These are phyloP conservation scores for Chirona hameri DNA, from an alignment of 2,888 invertebrate species.

Conservation along the genomic window DNA sequence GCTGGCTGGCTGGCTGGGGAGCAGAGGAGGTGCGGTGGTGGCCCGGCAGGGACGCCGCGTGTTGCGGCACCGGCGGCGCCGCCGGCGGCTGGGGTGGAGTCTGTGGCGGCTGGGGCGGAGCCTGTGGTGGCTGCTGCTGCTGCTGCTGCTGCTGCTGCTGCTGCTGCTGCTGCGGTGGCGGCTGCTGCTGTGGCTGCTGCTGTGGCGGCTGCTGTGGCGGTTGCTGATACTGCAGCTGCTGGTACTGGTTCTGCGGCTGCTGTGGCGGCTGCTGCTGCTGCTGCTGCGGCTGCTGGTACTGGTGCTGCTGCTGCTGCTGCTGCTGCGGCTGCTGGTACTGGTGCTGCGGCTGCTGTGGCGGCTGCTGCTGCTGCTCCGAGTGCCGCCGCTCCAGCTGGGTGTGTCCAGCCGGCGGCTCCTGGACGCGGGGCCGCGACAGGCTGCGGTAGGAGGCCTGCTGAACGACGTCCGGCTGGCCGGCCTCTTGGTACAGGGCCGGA, in stretches of 20 bases:
- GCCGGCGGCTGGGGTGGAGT: slow-evolving; percentile 30
- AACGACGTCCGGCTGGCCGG: not conserved
- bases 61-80: slow-evolving; percentile 41
- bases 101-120: slow-evolving; percentile 43
- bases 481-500: not conserved
- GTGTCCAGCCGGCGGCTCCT: not conserved
- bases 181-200: slow-evolving; percentile 42
- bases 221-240: slow-evolving; percentile 34
- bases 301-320: slow-evolving; percentile 41
- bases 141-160: slow-evolving; percentile 35
- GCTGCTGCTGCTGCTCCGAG: slow-evolving; percentile 27
- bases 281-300: slow-evolving; percentile 39
- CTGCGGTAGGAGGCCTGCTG: not conserved
- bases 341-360: slow-evolving; percentile 39
- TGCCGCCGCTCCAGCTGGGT: slow-evolving; percentile 30
- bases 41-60: slow-evolving; percentile 51
- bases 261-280: slow-evolving; percentile 31
- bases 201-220: slow-evolving; percentile 39
- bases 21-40: slow-evolving; percentile 58
- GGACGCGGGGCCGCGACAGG: not conserved
- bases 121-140: slow-evolving; percentile 41
- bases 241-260: slow-evolving; percentile 42
- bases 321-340: slow-evolving; percentile 41
- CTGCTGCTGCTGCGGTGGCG: slow-evolving; percentile 35
- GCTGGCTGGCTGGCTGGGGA: slow-evolving; percentile 48